Percentiles rank a stretch among this genome's conserved stretches.
Conservation (phyloP, 2,113 vertebrate genomes). For the Excalfactoria chinensis region DNA sequence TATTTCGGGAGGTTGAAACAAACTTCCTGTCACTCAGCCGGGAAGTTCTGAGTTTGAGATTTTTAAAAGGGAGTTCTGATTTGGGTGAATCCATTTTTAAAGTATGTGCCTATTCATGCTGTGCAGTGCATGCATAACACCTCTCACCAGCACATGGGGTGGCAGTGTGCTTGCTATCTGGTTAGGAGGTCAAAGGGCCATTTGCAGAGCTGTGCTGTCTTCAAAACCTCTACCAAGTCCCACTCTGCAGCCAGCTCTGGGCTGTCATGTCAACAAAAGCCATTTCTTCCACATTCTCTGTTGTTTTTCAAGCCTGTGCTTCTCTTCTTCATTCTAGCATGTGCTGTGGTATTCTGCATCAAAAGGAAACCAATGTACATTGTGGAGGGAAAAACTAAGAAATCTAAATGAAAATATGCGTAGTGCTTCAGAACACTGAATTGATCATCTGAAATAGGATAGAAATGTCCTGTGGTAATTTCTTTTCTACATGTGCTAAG, state of each 20-base stretch:
- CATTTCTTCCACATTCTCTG: slow-evolving; percentile 26
- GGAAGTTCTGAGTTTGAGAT: slow-evolving; percentile 19
- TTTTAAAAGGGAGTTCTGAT: slow-evolving; percentile 68
- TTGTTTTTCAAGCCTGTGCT: not conserved
- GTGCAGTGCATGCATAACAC: slow-evolving; percentile 61
- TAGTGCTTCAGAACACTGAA: not conserved
- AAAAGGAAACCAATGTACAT: slow-evolving; percentile 7
- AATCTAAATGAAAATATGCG: slow-evolving; percentile 22
- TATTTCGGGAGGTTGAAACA: slow-evolving; percentile 34
- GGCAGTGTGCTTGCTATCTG: slow-evolving; percentile 79
- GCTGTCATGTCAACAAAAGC: slow-evolving; percentile 62
- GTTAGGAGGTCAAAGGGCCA: slow-evolving; percentile 79
- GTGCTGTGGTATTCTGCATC: not conserved
- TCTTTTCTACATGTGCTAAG: not conserved
- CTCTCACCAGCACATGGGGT: slow-evolving; percentile 74
- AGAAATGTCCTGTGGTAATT: not conserved
- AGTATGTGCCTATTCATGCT: slow-evolving; percentile 62
- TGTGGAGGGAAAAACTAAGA: not conserved
- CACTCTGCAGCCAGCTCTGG: slow-evolving; percentile 39
- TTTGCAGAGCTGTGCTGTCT: slow-evolving; percentile 75
- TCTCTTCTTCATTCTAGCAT: not conserved
- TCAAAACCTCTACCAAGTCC: slow-evolving; percentile 18
- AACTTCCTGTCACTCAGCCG: slow-evolving; percentile 41
- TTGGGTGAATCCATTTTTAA: slow-evolving; percentile 73
- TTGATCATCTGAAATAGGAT: not conserved